Conservation (phyloP, 2,113 vertebrate genomes). For the Tragelaphus strepsiceros region DNA sequence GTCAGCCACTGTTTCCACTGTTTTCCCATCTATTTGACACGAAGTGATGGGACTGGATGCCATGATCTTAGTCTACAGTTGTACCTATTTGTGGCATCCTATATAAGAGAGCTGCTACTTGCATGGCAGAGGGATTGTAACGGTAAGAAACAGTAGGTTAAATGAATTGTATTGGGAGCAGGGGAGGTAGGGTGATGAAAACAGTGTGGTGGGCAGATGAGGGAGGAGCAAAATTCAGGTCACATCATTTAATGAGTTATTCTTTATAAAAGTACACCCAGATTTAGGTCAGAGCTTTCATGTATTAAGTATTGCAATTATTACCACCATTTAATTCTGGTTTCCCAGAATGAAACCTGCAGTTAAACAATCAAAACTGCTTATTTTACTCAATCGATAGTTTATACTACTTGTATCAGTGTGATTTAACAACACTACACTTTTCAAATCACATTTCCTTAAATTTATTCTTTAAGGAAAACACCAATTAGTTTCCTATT, state of each 20-base stretch:
- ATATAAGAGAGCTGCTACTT: not conserved
- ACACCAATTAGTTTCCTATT: constrained; percentile 82
- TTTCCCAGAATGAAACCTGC: constrained; percentile 17
- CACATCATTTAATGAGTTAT: not conserved
- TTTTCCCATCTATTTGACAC: not conserved
- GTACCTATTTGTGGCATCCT: not conserved
- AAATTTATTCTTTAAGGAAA: constrained; percentile 83
- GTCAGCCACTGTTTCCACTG: not conserved
- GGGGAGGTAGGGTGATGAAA: not conserved
- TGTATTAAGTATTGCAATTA: not conserved
- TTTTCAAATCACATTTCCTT: constrained; percentile 77
- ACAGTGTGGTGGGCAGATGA: not conserved
- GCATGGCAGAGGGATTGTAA: not conserved
- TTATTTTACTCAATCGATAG: constrained; percentile 57
- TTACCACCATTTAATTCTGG: constrained; percentile 35
- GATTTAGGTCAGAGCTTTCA: not conserved
- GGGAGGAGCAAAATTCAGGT: not conserved
- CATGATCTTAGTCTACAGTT: not conserved
- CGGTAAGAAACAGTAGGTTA: not conserved
- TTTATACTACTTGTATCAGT: constrained; percentile 42
- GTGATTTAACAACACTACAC: constrained; percentile 50
- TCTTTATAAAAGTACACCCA: not conserved
- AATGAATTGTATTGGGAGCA: not conserved
- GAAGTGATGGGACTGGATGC: not conserved
- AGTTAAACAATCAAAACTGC: constrained; percentile 59